Conservation (phyloP, 2,888 invertebrate species). For the Anticlea derivata region DNA sequence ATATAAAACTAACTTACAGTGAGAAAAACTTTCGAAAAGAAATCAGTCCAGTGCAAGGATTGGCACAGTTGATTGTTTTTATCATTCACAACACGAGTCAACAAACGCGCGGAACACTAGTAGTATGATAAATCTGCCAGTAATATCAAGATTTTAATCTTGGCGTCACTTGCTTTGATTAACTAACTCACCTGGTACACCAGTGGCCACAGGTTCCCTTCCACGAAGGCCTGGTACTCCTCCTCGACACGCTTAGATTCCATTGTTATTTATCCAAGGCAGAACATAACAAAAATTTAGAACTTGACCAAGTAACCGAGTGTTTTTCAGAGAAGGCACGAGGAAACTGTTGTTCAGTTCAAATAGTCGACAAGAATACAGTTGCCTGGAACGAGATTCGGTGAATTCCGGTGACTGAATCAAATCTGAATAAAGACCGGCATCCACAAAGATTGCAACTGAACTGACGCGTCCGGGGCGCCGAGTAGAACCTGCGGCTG, state of each 20-base stretch:
- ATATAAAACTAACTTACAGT: too few relatives aligned
- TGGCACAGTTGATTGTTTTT: too few relatives aligned
- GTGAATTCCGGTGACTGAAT: neutral
- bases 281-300: conserved; percentile 15
- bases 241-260: conserved; percentile 81
- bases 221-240: conserved; percentile 88
- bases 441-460: neutral
- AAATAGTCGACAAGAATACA: neutral
- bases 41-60: too few relatives aligned
- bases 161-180: conserved; percentile 11
- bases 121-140: neutral
- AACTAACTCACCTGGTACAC: conserved; percentile 87
- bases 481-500: neutral
- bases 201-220: conserved; percentile 87
- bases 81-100: too few relatives aligned
- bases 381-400: neutral
- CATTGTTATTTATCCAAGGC: conserved; percentile 39
- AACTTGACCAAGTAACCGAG: conserved; percentile 2
- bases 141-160: neutral
- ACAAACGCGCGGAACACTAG: neutral
- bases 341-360: conserved; percentile 13
- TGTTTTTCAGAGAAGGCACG: conserved; percentile 6
- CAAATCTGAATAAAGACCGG: conserved; percentile 1
- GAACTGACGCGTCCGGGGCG: neutral
- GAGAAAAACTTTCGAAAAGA: conserved; percentile 1